Percentiles rank a stretch among this genome's conserved stretches.
Evolutionary conservation across 2,888 invertebrate species (phyloP).

Genomic region (Antheraea yamamai): DNA sequence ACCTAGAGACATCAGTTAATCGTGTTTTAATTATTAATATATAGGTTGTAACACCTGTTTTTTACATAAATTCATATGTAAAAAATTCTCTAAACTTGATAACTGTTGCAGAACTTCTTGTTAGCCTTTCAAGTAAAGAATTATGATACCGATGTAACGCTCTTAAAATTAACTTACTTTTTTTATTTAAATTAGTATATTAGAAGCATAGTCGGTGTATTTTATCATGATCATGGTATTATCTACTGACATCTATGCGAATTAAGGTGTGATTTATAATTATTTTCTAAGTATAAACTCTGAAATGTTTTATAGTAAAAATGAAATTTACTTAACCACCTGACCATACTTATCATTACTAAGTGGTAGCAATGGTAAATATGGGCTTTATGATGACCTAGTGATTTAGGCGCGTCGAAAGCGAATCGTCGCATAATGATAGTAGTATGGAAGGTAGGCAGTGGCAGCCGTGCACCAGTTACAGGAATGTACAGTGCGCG

Average conservation of each 20-base stretch:
- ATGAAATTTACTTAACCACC: background rate
- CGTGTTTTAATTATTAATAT: background rate
- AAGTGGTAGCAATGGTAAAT: constrained; percentile 1
- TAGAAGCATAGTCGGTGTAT: background rate
- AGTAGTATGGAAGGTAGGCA: constrained; percentile 65
- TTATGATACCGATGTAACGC: too few species aligned
- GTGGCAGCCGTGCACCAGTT: constrained; percentile 39
- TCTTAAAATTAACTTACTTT: background rate
- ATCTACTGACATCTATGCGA: background rate
- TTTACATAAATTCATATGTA: too few species aligned
- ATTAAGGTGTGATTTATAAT: background rate
- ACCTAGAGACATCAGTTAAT: background rate
- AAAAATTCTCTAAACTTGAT: too few species aligned
- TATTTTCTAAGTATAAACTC: background rate
- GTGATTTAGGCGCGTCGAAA: constrained; percentile 66
- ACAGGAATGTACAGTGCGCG: constrained; percentile 69
- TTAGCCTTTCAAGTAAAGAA: too few species aligned
- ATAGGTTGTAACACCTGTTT: background rate
- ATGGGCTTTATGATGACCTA: constrained; percentile 58
- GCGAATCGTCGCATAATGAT: constrained; percentile 68
- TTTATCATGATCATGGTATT: background rate
- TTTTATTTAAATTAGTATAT: background rate
- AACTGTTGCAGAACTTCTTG: too few species aligned
- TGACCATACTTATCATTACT: constrained; percentile 1
- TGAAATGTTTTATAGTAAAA: background rate